Evolutionary conservation across 2,888 invertebrate species (phyloP).

Genomic region (Synanthedon formicaeformis): DNA sequence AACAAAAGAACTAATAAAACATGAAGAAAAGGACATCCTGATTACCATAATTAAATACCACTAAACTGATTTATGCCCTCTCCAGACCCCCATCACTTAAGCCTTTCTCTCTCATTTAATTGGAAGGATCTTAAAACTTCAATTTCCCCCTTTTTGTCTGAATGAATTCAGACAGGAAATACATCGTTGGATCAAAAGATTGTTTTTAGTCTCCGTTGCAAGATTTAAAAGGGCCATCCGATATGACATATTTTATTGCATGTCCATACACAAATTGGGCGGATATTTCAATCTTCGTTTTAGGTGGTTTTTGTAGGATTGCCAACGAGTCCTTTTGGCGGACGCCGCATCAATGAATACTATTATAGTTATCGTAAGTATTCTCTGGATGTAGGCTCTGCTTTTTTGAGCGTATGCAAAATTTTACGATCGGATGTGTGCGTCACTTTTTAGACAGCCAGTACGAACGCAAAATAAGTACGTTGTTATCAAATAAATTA

Average conservation of each 20-base stretch:
- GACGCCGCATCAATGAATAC: conserved; percentile 36
- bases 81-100: conserved; percentile 54
- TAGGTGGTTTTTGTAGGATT: conserved; percentile 27
- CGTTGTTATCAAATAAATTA: not conserved
- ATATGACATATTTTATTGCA: conserved; percentile 66
- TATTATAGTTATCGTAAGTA: conserved; percentile 15
- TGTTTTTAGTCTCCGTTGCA: conserved; percentile 56
- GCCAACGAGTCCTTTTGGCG: conserved; percentile 17
- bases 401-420: conserved; percentile 7
- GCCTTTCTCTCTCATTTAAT: conserved; percentile 48
- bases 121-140: conserved; percentile 48
- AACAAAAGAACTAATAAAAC: conserved; percentile 28
- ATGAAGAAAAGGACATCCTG: conserved; percentile 40
- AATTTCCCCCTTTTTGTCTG: conserved; percentile 46
- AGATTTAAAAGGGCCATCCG: conserved; percentile 42
- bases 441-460: conserved; percentile 21
- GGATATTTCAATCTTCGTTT: conserved; percentile 62
- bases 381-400: conserved; percentile 5
- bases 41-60: conserved; percentile 46
- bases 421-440: conserved; percentile 21
- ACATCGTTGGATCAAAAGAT: conserved; percentile 45
- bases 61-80: conserved; percentile 45
- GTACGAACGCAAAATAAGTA: conserved; percentile 1
- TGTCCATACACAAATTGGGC: conserved; percentile 59
- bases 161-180: conserved; percentile 50